These are phyloP conservation scores for Copsychus sechellarum DNA, from an alignment of 2,113 vertebrate genomes.

Conservation along the genomic window DNA sequence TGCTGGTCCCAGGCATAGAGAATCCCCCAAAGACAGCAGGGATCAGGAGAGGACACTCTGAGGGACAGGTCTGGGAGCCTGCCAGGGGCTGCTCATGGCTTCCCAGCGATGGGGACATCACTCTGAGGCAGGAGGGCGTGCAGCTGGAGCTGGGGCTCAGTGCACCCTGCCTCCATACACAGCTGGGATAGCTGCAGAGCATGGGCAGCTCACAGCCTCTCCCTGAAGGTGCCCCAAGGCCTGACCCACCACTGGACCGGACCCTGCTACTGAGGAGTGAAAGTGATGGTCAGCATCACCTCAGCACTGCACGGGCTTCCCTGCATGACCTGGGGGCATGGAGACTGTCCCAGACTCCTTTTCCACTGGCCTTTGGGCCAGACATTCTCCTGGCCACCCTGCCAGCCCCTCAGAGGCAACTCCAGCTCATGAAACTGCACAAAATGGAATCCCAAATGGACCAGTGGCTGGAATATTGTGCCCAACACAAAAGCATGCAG, in stretches of 20 bases:
- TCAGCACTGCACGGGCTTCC: not conserved
- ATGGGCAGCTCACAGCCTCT: not conserved
- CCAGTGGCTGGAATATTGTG: not conserved
- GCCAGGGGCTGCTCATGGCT: not conserved
- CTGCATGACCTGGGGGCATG: not conserved
- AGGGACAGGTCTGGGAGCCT: not conserved
- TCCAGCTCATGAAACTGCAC: not conserved
- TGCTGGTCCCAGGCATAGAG: not conserved
- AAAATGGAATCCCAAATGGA: not conserved
- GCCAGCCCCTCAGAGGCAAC: not conserved
- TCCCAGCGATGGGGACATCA: not conserved
- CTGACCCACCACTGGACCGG: not conserved
- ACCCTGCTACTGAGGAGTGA: not conserved
- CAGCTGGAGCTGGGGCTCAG: not conserved
- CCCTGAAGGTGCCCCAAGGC: not conserved
- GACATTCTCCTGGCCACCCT: not conserved
- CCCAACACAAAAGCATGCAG: not conserved
- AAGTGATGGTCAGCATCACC: rapidly evolving
- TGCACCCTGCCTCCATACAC: rapidly evolving
- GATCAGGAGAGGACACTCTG: not conserved
- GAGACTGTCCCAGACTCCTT: not conserved
- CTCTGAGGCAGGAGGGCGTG: not conserved
- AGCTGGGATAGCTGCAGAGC: not conserved
- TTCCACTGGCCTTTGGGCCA: not conserved
- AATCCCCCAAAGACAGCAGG: not conserved